Conservation (phyloP, 2,113 vertebrate species). For the Isichthys henryi region DNA sequence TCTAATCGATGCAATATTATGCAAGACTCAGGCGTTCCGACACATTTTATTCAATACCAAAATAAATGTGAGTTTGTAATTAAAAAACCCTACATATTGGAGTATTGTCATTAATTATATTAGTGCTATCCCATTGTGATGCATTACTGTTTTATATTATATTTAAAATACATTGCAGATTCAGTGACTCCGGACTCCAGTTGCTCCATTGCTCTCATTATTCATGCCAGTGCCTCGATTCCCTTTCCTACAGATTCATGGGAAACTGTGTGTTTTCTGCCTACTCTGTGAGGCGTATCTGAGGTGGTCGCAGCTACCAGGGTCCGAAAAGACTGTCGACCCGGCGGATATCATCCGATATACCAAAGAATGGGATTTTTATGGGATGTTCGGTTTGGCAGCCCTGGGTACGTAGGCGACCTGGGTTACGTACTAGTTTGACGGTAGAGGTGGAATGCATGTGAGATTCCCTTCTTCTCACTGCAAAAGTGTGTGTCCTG, state of each 20-base stretch:
- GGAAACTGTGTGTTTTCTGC: constrained; percentile 88
- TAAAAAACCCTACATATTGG: background rate
- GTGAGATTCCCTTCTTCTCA: background rate
- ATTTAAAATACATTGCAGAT: background rate
- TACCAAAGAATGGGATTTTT: constrained; percentile 97
- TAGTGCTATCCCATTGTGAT: background rate
- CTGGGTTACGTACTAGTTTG: background rate
- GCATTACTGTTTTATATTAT: background rate
- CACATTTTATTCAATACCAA: constrained; percentile 93
- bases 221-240: background rate
- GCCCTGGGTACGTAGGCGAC: constrained; percentile 69
- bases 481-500: background rate
- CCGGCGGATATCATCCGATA: constrained; percentile 92
- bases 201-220: background rate
- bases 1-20: constrained; percentile 88
- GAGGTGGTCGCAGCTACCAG: constrained; percentile 83
- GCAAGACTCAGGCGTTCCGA: constrained; percentile 89
- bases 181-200: background rate
- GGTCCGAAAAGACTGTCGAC: constrained; percentile 70
- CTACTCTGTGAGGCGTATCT: constrained; percentile 92
- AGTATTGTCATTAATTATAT: background rate
- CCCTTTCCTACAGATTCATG: constrained; percentile 73
- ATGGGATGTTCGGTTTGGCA: constrained; percentile 81
- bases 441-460: background rate
- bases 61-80: constrained; percentile 74